Conservation (phyloP, 2,888 invertebrate species). For the Thyatira batis region DNA sequence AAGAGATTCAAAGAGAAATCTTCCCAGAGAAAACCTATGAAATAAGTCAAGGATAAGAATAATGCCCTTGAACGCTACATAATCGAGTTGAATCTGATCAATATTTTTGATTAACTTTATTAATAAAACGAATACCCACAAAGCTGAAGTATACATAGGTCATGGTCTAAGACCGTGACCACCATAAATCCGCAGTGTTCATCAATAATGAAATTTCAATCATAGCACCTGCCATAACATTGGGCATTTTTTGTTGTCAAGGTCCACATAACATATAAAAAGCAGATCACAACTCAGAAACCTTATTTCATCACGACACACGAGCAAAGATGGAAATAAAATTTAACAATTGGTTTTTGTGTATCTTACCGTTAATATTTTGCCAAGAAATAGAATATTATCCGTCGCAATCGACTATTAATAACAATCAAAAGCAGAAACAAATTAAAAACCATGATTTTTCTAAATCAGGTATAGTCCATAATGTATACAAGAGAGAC, state of each 20-base stretch:
- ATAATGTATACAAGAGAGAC: slow-evolving; percentile 5
- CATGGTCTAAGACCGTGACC: slow-evolving; percentile 51
- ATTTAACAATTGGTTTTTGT: slow-evolving; percentile 4
- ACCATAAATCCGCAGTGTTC: slow-evolving; percentile 35
- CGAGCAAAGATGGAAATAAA: neutral
- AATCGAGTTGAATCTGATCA: neutral
- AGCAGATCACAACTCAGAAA: slow-evolving; percentile 11
- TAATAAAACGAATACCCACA: neutral
- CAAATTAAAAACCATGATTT: neutral
- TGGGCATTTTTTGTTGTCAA: slow-evolving; percentile 58
- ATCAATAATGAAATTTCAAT: slow-evolving; percentile 78
- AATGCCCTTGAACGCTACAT: neutral
- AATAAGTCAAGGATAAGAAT: too few relatives aligned
- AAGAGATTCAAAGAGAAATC: too few relatives aligned
- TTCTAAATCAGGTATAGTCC: neutral
- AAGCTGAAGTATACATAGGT: slow-evolving; percentile 29
- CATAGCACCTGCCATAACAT: slow-evolving; percentile 73
- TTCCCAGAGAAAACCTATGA: too few relatives aligned
- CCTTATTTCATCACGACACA: slow-evolving; percentile 6
- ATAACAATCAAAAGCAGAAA: slow-evolving; percentile 5
- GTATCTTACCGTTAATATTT: slow-evolving; percentile 15
- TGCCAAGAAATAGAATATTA: slow-evolving; percentile 60
- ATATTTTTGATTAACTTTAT: neutral
- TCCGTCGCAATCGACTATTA: slow-evolving; percentile 43
- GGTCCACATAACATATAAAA: slow-evolving; percentile 60